Evolutionary conservation across 2,113 vertebrate species (phyloP), one percentile per base, ranked within the genome.

Genomic region (Urocynchramus pylzowi): DNA sequence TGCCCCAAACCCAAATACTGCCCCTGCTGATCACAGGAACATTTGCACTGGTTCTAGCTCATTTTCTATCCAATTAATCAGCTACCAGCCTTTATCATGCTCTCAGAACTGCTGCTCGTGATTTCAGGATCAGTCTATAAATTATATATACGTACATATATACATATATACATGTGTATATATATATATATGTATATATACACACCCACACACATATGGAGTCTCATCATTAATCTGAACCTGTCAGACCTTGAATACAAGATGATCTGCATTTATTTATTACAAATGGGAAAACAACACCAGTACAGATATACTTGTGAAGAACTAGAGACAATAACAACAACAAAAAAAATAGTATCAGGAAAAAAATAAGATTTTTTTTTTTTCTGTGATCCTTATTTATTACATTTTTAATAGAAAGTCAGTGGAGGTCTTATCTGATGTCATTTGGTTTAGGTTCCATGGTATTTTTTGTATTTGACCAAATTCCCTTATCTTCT

Each of bases 351-450:
- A 63, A 81, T 52, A 45, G 20, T 30, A 16, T 13, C n/a, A 64
- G 42, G 12, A 95, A 71, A 61, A 93, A 94, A 85, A 77, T 7
- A 61, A 50, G 8, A 26, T 87, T 88, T 80, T 71, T 77, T 71
- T 77, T 94, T 76, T 80, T 93, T 44, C 92, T 96, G 65, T 97
- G 80, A 96, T 97, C 97, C 96, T 97, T 97, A 98, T 98, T 98
- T 98, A 98, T 98, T 98, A 95, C 93, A 96, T 97, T 98, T 98
- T 98, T 98, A 98, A 98, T 98, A 97, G 98, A 97, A 98, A 97
- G 89, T 89, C 97, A 92, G 96, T 91, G 75, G 83, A 95, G 91
- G 93, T 64, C 94, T 98, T 98, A 98, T 98, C 98, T 97, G 95
- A 97, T 98, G 97, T 97, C 96, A 97, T 97, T 98, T 95, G 97